Base-by-base conservation (phyloP, 1,140 invertebrate genomes). In the Anastrepha ludens region DNA sequence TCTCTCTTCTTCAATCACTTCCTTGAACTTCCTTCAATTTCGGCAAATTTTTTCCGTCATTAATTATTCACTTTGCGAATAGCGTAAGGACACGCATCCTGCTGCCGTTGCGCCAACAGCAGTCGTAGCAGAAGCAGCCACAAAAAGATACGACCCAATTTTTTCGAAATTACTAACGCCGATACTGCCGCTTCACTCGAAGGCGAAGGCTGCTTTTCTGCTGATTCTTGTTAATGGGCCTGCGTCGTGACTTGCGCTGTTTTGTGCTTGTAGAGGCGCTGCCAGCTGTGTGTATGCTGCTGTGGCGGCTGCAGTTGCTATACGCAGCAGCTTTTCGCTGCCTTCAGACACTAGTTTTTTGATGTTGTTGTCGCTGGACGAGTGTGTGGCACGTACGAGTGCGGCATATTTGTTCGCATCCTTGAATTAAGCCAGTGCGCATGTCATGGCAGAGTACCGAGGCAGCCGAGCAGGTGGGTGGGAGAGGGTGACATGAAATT, bases 331-430 rank as follows among this genome's bases (percentile, higher is more conserved):
- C 50, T 44, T 62, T n/a, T 74, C 39, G 41, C 67, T 41, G 67
- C 67, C 44, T 74, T 74, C 41, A 17, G 67, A 11, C 39, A 5
- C 11, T 74, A 41, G 13, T 44, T 74, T 74, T 74, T 47, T 7
- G 67, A 39, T 44, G 39, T 85, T 59, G 55, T 85, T 85, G 15
- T 29, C 11, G 8, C 7, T 9, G 13, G 5, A 5, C 41, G 67
- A 74, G 17, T 70, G 41, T 74, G 41, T 74, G 67, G 13, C 67
- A 74, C 67, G 41, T 55, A 81, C 74, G 50, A 81, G 85, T 86
- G 59, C 39, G 85, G 85, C 58, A 44, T 50, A 86, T 86, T 65
- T 62, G 20, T 86, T 86, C 58, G 62, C 62, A 86, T 86, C 85
- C 85, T 86, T 86, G 58, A 86, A 65, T 86, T 11, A 3, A 65